These are phyloP conservation scores for Pharmacophagus antenor DNA, from an alignment of 2,888 invertebrate genomes.

Conservation along the genomic window DNA sequence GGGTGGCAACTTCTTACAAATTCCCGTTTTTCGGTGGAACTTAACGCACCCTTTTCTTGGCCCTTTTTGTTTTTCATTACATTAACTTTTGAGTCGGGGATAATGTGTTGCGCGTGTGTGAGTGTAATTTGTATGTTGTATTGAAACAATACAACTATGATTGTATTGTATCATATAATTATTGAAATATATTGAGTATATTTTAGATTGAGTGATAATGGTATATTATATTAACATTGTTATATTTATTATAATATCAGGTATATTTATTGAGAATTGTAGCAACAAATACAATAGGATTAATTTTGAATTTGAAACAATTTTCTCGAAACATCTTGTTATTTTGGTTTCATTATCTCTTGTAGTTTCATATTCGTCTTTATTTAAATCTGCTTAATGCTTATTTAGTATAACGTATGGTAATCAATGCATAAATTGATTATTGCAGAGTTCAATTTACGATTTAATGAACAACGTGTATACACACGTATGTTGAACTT, in stretches of 20 bases:
- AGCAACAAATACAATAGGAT: too few relatives aligned
- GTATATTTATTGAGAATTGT: too few relatives aligned
- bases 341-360: too few relatives aligned
- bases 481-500: not conserved
- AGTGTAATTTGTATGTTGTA: slow-evolving; percentile 54
- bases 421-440: not conserved
- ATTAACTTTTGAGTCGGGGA: slow-evolving; percentile 78
- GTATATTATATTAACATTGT: too few relatives aligned
- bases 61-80: slow-evolving; percentile 82
- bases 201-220: too few relatives aligned
- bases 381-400: too few relatives aligned
- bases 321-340: too few relatives aligned
- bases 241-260: too few relatives aligned
- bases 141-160: slow-evolving; percentile 44
- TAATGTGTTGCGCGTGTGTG: slow-evolving; percentile 74
- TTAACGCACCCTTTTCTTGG: slow-evolving; percentile 81
- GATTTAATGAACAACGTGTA: not conserved
- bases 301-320: too few relatives aligned
- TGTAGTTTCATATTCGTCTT: too few relatives aligned
- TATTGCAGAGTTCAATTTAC: not conserved
- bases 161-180: not conserved
- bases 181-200: too few relatives aligned
- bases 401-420: not conserved
- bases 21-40: slow-evolving; percentile 81
- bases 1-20: slow-evolving; percentile 76